Base-by-base conservation (phyloP, 2,113 vertebrate species). In the Neodontobutis hainanensis region DNA sequence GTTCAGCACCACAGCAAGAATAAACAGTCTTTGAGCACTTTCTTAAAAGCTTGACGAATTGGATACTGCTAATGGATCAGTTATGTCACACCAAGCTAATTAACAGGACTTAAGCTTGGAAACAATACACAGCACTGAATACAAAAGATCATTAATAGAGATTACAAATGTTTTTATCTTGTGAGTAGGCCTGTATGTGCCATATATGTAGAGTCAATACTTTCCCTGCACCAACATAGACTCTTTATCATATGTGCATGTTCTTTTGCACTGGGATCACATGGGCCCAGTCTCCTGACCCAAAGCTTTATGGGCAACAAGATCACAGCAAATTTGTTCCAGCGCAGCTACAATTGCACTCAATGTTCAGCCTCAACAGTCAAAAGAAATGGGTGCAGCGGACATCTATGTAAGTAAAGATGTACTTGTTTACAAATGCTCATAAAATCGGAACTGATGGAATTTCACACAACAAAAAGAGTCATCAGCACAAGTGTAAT, bases 21-120 rank as follows among this genome's bases (percentile, higher is more conserved):
- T 27, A 27, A 27, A 77, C 71, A 85, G 70, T 73, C 80, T 72
- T 61, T 71, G 75, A 78, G 81, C 85, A 78, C 75, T 69, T 75
- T 85, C 40, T 44, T 70, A 85, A 83, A 78, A 72, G 72, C 77
- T 76, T 49, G 0, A 78, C 82, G 78, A 73, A 86, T 80, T 84
- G 67, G 78, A 83, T 60, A 62, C 67, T 46, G 58, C 44, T 16
- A 4, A 8, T 36, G 63, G 81, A 82, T 87, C 70, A 8, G 78
- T 83, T 91, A 80, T 78, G 81, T 85, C 82, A 85, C 78, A 65
- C 51, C 78, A n/a, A 68, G 69, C 49, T 88, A 89, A 88, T 90
- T 77, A 91, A 85, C 57, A 34, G 59, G 80, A 84, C 70, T 88
- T 88, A 88, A 84, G 75, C 81, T 67, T 53, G 4, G 4, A 62